phyloP scores from a whole-genome alignment of 2,113 vertebrate genomes.

The Cyanistes caeruleus region DNA sequence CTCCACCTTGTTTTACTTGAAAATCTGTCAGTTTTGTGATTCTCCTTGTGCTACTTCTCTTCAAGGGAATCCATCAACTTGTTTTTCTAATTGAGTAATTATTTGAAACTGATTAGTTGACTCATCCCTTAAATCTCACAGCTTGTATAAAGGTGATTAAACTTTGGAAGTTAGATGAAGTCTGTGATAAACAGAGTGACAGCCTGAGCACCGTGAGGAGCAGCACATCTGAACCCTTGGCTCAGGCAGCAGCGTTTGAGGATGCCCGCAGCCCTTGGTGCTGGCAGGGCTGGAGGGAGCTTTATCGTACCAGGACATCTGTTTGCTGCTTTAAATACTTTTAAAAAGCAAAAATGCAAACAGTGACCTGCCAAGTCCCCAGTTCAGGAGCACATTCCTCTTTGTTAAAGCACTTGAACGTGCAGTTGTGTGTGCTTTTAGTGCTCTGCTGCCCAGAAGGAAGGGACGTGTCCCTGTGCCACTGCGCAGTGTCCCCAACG shows the following conservation, averaged over 20 bases:
- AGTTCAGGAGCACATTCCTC: background rate
- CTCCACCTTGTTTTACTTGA: background rate
- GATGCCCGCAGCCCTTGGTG: background rate
- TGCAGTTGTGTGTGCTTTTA: background rate
- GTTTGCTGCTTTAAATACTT: background rate
- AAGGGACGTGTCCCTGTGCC: background rate
- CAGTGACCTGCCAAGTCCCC: background rate
- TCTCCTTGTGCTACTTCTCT: background rate
- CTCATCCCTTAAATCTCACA: constrained; percentile 43
- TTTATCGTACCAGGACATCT: background rate
- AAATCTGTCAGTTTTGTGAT: background rate
- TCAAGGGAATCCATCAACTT: constrained; percentile 10
- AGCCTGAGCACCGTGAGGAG: background rate
- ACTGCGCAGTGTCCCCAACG: background rate
- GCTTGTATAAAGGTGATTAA: constrained; percentile 57
- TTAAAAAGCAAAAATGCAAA: background rate
- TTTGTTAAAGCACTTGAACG: fast-evolving
- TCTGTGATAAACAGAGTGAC: background rate
- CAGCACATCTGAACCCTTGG: background rate
- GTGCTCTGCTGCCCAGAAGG: background rate
- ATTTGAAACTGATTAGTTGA: constrained; percentile 54
- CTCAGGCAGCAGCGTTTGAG: background rate
- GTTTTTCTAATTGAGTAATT: constrained; percentile 55
- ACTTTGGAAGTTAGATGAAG: constrained; percentile 35
- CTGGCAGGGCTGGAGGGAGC: background rate